Base-by-base conservation (phyloP, 1,140 invertebrate genomes). In the Sipha flava region DNA sequence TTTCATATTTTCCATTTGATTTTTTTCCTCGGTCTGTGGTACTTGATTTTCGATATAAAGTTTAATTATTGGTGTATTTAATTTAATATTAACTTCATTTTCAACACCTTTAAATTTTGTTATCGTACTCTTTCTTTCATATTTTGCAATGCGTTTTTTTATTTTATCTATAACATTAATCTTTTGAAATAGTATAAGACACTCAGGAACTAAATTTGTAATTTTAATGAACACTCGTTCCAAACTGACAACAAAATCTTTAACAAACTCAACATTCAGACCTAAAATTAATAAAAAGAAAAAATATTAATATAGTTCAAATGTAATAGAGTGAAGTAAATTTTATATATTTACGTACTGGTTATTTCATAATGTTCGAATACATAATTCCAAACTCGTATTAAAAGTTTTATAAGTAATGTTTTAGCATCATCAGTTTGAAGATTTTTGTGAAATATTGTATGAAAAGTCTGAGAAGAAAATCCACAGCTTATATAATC, bases 401-500 rank as follows among this genome's bases (percentile, higher is more conserved):
- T 2, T 72, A 72, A 49, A 12, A n/a, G 7, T 21, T 72, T 72
- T 0, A 72, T 31, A 18, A 72, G 12, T 72, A 29, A 49, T 34
- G 21, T 49, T 31, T 72, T 72, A 12, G 68, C 47, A 12, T n/a
- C 5, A n/a, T 72, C 18, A n/a, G 68, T 14, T 3, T 34, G 9
- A 31, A 72, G 26, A 0, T 18, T 1, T 31, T n/a, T 72, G 12
- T 72, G 6, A 49, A 72, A 72, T n/a, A 21, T 1, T 31, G 18
- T 21, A 72, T 72, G n/a, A 49, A 31, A 72, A 1, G 3, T 18
- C 12, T 43, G 68, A 34, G 40, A 49, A n/a, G 68, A 31, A 34
- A 72, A 49, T 52, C 68, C 68, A 49, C 68, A 72, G 18, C 18
- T 12, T 31, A 72, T 72, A 31, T 72, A 72, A 49, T 72, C 68